Evolutionary conservation across 2,888 invertebrate species (phyloP).

Genomic region (Allacma fusca): DNA sequence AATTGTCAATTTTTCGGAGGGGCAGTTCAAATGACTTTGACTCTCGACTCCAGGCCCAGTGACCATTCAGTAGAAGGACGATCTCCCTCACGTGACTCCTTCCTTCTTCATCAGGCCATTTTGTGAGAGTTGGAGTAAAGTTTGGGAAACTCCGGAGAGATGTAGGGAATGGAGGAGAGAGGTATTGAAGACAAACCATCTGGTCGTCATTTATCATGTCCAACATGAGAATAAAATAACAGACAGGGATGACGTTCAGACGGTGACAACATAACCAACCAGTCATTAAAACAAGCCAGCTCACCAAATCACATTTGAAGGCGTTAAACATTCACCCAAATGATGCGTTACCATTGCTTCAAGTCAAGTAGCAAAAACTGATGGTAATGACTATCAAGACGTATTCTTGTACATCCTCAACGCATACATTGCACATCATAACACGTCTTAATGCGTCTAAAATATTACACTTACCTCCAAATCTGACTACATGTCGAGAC

Average conservation of each 20-base stretch:
- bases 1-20: too few relatives aligned
- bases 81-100: too few relatives aligned
- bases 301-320: constrained; percentile 14
- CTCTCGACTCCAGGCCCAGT: too few relatives aligned
- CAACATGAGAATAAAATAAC: constrained; percentile 36
- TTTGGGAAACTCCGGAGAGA: too few relatives aligned
- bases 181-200: constrained; percentile 33
- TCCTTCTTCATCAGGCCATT: too few relatives aligned
- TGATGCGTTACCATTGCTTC: not conserved
- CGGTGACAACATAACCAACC: constrained; percentile 42
- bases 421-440: not conserved
- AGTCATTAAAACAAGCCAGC: constrained; percentile 37
- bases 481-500: not conserved
- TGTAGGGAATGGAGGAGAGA: not conserved
- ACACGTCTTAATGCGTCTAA: not conserved
- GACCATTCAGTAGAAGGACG: too few relatives aligned
- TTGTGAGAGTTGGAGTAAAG: too few relatives aligned
- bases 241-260: constrained; percentile 19
- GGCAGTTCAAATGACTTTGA: too few relatives aligned
- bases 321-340: constrained; percentile 32
- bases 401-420: not conserved
- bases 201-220: constrained; percentile 42
- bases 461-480: constrained; percentile 7
- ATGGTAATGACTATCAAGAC: not conserved
- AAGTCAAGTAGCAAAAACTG: constrained; percentile 14